Percentiles rank a stretch among this genome's conserved stretches.
Evolutionary conservation across 1,140 invertebrate species (phyloP).

Genomic region (Drosophila setifemur): DNA sequence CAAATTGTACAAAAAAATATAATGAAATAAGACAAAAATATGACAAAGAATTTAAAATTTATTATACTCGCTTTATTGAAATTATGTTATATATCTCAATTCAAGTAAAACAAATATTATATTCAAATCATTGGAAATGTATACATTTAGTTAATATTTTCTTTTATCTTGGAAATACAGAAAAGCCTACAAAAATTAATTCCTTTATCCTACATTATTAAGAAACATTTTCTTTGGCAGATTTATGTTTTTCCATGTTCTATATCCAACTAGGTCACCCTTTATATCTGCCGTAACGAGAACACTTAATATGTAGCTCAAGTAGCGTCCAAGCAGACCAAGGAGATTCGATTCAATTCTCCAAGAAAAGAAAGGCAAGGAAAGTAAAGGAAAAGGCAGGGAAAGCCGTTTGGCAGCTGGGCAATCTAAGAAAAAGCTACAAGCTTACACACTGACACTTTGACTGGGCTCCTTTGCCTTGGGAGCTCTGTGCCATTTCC

Average conservation of each 20-base stretch:
- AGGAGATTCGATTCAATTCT: background rate
- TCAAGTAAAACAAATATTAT: too few relatives aligned
- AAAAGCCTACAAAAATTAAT: too few relatives aligned
- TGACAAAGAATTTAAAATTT: too few relatives aligned
- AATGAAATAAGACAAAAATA: too few relatives aligned
- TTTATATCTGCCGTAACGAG: slow-evolving; percentile 6
- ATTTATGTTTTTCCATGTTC: background rate
- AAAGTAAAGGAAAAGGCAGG: background rate
- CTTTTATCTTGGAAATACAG: too few relatives aligned
- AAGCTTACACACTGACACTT: slow-evolving; percentile 75
- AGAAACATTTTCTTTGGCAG: background rate
- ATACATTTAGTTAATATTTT: too few relatives aligned
- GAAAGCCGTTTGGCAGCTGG: background rate
- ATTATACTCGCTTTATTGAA: too few relatives aligned
- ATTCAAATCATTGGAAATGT: too few relatives aligned
- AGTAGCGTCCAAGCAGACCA: slow-evolving; percentile 33
- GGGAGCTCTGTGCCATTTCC: slow-evolving; percentile 63
- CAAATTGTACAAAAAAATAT: too few relatives aligned
- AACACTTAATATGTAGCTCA: slow-evolving; percentile 60
- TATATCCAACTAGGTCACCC: background rate
- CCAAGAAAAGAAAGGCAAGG: background rate
- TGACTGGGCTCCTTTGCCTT: slow-evolving; percentile 55
- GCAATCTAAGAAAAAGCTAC: slow-evolving; percentile 73
- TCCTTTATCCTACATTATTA: too few relatives aligned
- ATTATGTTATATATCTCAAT: too few relatives aligned